phyloP scores from a whole-genome alignment of 2,888 invertebrate genomes.

The Lysandra bellargus region DNA sequence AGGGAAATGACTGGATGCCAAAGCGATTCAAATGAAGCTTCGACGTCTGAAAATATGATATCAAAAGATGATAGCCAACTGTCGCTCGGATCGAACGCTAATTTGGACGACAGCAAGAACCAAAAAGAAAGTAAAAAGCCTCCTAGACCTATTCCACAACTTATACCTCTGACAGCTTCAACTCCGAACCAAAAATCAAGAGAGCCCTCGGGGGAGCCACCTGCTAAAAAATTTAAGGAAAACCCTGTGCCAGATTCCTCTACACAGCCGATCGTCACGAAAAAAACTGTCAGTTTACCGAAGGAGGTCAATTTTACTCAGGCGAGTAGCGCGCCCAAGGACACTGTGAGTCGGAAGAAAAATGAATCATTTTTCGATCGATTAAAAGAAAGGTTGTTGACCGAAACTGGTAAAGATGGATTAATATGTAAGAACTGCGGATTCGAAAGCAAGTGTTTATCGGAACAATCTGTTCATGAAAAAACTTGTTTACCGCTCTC shows the following conservation, averaged over 20 bases:
- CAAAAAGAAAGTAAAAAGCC: conserved; percentile 62
- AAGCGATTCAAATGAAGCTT: conserved; percentile 70
- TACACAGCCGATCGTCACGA: conserved; percentile 39
- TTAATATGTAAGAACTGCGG: conserved; percentile 86
- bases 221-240: conserved; percentile 69
- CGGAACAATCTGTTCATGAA: conserved; percentile 90
- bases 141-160: conserved; percentile 86
- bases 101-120: conserved; percentile 55
- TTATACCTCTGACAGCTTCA: conserved; percentile 84
- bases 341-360: conserved; percentile 75
- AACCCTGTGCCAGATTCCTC: conserved; percentile 43
- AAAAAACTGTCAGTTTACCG: conserved; percentile 52
- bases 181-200: conserved; percentile 65
- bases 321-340: conserved; percentile 54
- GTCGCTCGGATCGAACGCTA: conserved; percentile 30
- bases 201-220: conserved; percentile 61
- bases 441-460: conserved; percentile 88
- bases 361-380: conserved; percentile 91
- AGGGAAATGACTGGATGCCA: conserved; percentile 66
- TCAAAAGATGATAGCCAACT: conserved; percentile 53
- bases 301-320: conserved; percentile 60
- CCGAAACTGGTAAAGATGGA: conserved; percentile 82
- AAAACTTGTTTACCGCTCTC: conserved; percentile 82
- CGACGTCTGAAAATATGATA: conserved; percentile 48
- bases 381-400: conserved; percentile 86